Base-by-base conservation (phyloP, 1,140 invertebrate species). In the Rhopalosiphum maidis region DNA sequence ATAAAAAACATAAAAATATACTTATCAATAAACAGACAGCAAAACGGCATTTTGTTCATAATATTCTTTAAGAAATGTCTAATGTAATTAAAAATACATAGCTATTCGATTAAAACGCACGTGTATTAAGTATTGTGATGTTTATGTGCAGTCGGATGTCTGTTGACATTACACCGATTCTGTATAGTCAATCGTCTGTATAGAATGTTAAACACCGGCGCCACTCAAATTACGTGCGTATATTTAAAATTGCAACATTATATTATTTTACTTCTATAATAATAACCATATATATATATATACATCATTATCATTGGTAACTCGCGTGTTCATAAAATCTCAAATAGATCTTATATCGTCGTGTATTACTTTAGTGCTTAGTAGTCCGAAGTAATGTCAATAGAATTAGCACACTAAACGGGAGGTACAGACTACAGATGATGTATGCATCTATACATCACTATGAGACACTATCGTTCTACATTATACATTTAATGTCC, bases 141-240 rank as follows among this genome's bases (percentile, higher is more conserved):
- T 86, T 86, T 86, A 86, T n/a, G 18, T 46, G 23, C 25, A 48
- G 37, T 85, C 23, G 83, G 37, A 85, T 41, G 37, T 85, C 83
- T 41, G 83, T 86, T 46, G 85, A 86, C 85, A n/a, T 46, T n/a
- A 11, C 85, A 86, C 30, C 9, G 25, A 86, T 86, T 43, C 37
- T 86, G 37, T 86, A 2, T 41, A 86, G 41, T 35, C 22, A 86
- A 46, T 86, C 25, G 43, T 86, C 22, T 86, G 21, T 5, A 18
- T 30, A 46, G 85, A 77, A 77, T 77, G 30, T 77, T 77, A 77
- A 86, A 41, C 85, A n/a, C 43, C 85, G 85, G 85, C 85, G 43
- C 41, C 85, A 86, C 43, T 86, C 43, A 86, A 86, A 86, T 86
- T 86, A 86, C 85, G 85, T 86, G 85, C 41, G 23, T 86, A 18